These are phyloP conservation scores for Hydrotaea diabolus DNA, from an alignment of 2,888 invertebrate genomes.

Conservation along the genomic window DNA sequence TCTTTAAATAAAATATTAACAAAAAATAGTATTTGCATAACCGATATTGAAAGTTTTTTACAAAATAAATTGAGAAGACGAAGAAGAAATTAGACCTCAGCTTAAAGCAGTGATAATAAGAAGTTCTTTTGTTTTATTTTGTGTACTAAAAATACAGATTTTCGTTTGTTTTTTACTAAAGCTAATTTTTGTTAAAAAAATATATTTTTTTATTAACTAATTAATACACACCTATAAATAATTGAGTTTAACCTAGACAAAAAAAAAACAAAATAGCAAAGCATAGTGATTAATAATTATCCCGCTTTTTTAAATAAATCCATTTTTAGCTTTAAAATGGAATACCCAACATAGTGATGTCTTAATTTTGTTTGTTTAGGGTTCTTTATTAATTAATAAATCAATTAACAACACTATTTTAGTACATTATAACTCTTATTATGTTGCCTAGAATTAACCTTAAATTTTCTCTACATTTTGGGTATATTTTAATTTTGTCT, in stretches of 20 bases:
- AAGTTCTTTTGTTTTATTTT: constrained; percentile 56
- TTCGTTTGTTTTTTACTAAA: neutral
- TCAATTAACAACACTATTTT: neutral
- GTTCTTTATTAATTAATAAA: neutral
- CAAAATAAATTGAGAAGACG: constrained; percentile 49
- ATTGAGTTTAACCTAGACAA: neutral
- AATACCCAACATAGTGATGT: neutral
- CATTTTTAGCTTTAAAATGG: neutral
- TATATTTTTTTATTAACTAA: neutral
- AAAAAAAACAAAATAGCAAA: neutral
- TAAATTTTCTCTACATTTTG: no score
- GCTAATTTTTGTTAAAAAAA: constrained; percentile 27
- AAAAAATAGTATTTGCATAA: constrained; percentile 21
- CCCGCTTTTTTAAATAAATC: no score
- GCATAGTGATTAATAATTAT: no score
- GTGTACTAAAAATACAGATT: constrained; percentile 1
- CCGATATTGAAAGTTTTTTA: constrained; percentile 23
- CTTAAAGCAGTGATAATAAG: constrained; percentile 80
- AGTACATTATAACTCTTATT: no score
- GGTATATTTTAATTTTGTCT: no score
- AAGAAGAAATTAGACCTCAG: constrained; percentile 78
- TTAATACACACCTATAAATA: neutral
- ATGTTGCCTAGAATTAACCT: no score
- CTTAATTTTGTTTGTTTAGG: neutral
- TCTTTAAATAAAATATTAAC: constrained; percentile 34